Evolutionary conservation across 1,140 invertebrate genomes (phyloP).

Genomic region (Babylonia areolata): DNA sequence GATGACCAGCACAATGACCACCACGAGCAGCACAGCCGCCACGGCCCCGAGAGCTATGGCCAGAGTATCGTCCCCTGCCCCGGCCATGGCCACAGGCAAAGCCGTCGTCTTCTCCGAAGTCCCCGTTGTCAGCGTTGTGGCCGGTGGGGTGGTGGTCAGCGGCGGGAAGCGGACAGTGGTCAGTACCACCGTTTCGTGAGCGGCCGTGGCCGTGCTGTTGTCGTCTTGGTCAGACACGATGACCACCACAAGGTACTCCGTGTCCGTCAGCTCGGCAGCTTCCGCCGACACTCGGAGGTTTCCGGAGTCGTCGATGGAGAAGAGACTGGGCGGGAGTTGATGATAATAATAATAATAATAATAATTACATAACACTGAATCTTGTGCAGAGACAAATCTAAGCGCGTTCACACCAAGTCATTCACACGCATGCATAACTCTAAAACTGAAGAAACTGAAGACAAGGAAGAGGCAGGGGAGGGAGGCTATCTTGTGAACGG

Average conservation of each 20-base stretch:
- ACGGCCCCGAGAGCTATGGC: constrained; percentile 55
- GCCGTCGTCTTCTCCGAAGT: constrained; percentile 24
- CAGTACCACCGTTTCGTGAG: constrained; percentile 40
- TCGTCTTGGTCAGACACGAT: constrained; percentile 53
- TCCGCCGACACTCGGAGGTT: constrained; percentile 29
- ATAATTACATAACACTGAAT: too few relatives aligned
- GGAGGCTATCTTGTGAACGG: too few relatives aligned
- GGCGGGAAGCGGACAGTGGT: constrained; percentile 53
- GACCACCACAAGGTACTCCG: constrained; percentile 51
- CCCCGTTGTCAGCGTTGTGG: neutral
- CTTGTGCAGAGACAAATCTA: too few relatives aligned
- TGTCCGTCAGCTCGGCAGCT: constrained; percentile 35
- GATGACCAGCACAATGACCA: constrained; percentile 56
- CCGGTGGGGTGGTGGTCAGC: neutral
- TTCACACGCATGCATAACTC: too few relatives aligned
- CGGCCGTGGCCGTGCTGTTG: constrained; percentile 32
- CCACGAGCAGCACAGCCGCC: constrained; percentile 54
- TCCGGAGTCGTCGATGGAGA: constrained; percentile 38
- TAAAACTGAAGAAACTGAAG: too few relatives aligned
- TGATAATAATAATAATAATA: too few relatives aligned
- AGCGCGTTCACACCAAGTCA: too few relatives aligned
- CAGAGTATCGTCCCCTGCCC: constrained; percentile 42
- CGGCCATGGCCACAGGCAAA: constrained; percentile 27
- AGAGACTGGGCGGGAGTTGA: constrained; percentile 31
- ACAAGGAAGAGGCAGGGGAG: too few relatives aligned